Base-by-base conservation (phyloP, 2,797 vertebrate genomes). In the Crotalus adamanteus region DNA sequence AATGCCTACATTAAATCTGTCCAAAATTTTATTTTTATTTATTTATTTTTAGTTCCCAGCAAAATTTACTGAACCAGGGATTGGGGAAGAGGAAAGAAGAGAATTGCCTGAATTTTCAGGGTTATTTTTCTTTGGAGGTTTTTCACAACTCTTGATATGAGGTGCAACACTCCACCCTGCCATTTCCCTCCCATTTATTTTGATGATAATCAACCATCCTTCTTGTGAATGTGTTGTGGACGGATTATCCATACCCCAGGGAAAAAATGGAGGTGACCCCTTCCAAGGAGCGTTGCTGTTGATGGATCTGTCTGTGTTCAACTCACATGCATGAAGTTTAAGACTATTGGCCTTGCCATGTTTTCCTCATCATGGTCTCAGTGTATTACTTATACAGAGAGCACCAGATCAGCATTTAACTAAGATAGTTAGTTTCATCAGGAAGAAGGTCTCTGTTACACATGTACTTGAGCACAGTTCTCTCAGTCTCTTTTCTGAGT, bases 241-340 rank as follows among this genome's bases (percentile, higher is more conserved):
- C 13, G 31, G 69, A 73, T 73, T 73, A 73, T 20, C 69, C 69
- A 73, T 73, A 37, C 31, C 31, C 14, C 31, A 73, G 31, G 69
- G 20, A 18, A 73, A 18, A 18, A 73, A 2, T 37, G n/a, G n/a
- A 37, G 18, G 69, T 7, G 31, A 37, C 69, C 31, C 31, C 6
- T 37, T 73, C n/a, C 69, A 37, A 18, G 51, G 65, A 87, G 13
- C 14, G 60, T 37, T 22, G 42, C 63, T 53, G 42, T 18, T 88
- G 14, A 51, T 73, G 59, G 20, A 91, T 25, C 69, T 18, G 53
- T 92, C 20, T 16, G 37, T 9, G 0, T 12, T 31, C 37, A 42
- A 3, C 91, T 90, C 69, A 28, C 86, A 60, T 90, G 8, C 61
- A 69, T 86, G 89, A 13, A 87, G 92, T 93, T 93, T 89, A 13